phyloP scores from a whole-genome alignment of 2,797 vertebrate genomes.

The Thripadectes ignobilis region DNA sequence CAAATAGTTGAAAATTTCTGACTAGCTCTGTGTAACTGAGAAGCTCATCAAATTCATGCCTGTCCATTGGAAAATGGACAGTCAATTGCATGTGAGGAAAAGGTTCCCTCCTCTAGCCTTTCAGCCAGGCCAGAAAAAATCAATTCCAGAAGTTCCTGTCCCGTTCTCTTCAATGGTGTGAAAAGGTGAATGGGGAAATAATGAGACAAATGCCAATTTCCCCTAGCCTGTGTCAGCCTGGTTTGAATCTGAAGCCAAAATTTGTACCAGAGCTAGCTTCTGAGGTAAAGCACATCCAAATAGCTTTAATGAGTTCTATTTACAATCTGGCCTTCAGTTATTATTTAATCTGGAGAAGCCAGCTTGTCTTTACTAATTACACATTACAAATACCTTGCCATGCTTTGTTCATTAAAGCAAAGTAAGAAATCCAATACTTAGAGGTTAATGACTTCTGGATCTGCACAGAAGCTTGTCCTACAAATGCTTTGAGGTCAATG shows the following conservation, averaged over 20 bases:
- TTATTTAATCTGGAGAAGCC: constrained; percentile 14
- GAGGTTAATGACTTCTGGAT: constrained; percentile 18
- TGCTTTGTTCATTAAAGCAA: constrained; percentile 4
- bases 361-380: constrained; percentile 26
- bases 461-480: background rate
- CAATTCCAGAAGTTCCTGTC: background rate
- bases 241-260: background rate
- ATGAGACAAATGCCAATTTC: background rate
- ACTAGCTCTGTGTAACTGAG: background rate
- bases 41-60: background rate
- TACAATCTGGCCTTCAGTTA: background rate
- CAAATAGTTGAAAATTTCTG: background rate
- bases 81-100: background rate
- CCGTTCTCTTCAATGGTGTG: background rate
- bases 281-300: background rate
- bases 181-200: background rate
- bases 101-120: background rate
- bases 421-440: background rate
- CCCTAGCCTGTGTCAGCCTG: background rate
- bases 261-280: background rate
- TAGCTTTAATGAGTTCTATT: constrained; percentile 6
- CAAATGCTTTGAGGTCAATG: background rate
- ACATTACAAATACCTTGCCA: background rate
- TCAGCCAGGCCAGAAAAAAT: background rate
- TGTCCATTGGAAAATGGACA: background rate